These are phyloP conservation scores for Malurus melanocephalus DNA, from an alignment of 2,113 vertebrate genomes.

Conservation along the genomic window DNA sequence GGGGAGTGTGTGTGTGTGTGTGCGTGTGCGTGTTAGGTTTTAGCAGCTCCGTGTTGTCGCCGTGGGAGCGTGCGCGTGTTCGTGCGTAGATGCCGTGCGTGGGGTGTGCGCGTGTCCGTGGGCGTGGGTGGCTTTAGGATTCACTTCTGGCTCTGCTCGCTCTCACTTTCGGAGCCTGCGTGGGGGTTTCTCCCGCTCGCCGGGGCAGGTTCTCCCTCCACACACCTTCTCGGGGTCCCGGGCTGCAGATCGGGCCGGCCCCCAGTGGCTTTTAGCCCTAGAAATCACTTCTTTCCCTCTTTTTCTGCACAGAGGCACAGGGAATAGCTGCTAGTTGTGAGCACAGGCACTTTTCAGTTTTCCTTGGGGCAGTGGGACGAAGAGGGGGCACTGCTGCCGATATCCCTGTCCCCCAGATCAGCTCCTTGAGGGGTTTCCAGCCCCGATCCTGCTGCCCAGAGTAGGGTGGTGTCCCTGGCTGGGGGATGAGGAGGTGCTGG, in stretches of 20 bases:
- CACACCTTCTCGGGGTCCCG: neutral
- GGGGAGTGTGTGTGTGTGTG: neutral
- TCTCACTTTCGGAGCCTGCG: neutral
- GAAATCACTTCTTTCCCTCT: neutral
- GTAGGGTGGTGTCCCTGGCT: neutral
- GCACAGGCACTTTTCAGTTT: slow-evolving; percentile 34
- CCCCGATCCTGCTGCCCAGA: neutral
- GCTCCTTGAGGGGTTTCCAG: neutral
- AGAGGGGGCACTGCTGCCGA: neutral
- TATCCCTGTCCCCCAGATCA: neutral
- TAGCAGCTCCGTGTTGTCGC: slow-evolving; percentile 9
- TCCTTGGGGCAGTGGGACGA: neutral
- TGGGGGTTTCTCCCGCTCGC: neutral
- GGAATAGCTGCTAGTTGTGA: slow-evolving; percentile 40
- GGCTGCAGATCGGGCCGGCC: neutral
- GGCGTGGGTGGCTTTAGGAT: neutral
- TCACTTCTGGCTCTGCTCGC: neutral
- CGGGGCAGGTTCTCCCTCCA: neutral
- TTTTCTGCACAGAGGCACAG: neutral
- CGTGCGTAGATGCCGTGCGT: neutral
- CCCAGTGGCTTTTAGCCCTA: neutral
- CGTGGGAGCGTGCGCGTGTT: neutral
- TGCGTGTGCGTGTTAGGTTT: neutral
- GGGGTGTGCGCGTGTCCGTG: neutral
- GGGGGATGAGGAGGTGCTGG: neutral